Conservation (phyloP, 2,113 vertebrate species). For the Bathybates hornii region DNA sequence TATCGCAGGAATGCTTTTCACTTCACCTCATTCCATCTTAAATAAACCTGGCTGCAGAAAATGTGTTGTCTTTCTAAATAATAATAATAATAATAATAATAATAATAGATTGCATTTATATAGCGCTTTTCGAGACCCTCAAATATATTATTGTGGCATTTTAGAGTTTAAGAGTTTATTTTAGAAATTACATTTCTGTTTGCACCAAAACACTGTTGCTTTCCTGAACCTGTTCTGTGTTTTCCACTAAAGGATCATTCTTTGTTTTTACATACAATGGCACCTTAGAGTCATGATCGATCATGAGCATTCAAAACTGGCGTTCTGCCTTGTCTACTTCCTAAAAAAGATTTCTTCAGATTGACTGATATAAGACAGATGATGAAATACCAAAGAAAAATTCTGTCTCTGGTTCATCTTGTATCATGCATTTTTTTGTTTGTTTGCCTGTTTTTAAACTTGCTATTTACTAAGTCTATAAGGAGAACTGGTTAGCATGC, state of each 20-base stretch:
- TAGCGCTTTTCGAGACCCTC: neutral
- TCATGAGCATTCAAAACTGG: neutral
- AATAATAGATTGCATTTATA: neutral
- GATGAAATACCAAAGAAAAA: neutral
- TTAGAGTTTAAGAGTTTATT: neutral
- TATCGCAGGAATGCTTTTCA: neutral
- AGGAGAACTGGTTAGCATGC: conserved; percentile 38
- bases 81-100: rapidly evolving
- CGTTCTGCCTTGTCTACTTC: neutral
- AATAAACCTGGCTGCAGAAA: neutral
- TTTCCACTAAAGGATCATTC: neutral
- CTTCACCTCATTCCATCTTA: neutral
- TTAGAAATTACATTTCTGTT: neutral
- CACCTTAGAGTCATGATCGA: neutral
- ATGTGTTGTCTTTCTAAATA: neutral
- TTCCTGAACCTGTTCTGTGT: neutral
- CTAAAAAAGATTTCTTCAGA: neutral
- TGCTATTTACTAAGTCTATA: conserved; percentile 11
- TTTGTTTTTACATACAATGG: neutral
- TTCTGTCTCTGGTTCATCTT: neutral
- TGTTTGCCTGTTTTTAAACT: neutral
- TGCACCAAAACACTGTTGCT: neutral
- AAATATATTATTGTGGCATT: neutral
- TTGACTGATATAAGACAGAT: neutral
- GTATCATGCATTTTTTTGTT: neutral